Conservation (phyloP, 53 echinoderm and acorn worm genomes). For the Actinopyga echinites region DNA sequence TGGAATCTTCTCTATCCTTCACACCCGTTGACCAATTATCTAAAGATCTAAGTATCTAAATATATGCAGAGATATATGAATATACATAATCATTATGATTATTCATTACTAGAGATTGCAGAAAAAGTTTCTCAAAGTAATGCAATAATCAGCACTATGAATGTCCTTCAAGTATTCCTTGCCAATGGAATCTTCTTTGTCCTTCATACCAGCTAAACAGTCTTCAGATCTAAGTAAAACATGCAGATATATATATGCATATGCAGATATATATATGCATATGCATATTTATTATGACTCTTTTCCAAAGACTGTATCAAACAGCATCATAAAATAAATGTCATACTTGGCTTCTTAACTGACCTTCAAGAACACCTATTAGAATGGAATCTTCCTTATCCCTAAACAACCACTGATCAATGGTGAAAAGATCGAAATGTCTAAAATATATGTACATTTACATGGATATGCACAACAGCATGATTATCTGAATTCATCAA, state of each 20-base stretch:
- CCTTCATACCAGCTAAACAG: slow-evolving; percentile 73
- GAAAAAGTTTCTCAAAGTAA: not conserved
- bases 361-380: slow-evolving; percentile 62
- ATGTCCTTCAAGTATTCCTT: slow-evolving; percentile 64
- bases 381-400: slow-evolving; percentile 80
- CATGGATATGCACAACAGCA: no score
- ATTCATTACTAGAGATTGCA: not conserved
- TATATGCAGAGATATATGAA: no score
- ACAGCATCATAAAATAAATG: not conserved
- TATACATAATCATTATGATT: no score
- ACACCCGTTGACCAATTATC: slow-evolving; percentile 76
- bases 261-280: no score
- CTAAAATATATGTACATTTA: no score
- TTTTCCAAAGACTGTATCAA: not conserved
- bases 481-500: no score
- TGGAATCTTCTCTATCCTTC: slow-evolving; percentile 73
- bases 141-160: not conserved
- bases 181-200: slow-evolving; percentile 77
- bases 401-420: no score
- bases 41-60: slow-evolving; percentile 77
- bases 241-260: no score
- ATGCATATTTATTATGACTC: no score
- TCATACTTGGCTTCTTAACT: no score
- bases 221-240: slow-evolving; percentile 68
- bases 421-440: no score